Conservation (phyloP, 2,888 invertebrate species). For the Yponomeuta sedellus region DNA sequence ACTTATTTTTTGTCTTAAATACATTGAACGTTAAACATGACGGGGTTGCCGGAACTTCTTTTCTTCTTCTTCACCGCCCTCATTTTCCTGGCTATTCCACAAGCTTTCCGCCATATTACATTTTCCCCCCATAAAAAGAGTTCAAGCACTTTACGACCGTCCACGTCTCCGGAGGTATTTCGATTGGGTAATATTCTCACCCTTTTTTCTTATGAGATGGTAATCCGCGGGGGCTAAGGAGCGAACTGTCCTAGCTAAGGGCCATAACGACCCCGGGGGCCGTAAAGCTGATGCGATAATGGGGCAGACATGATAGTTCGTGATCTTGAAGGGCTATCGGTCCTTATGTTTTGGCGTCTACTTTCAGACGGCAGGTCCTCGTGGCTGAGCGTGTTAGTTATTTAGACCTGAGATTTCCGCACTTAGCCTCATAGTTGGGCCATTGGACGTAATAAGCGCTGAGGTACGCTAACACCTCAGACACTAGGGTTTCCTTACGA, state of each 20-base stretch:
- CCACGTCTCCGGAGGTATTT: background rate
- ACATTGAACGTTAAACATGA: too few species aligned
- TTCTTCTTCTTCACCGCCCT: too few species aligned
- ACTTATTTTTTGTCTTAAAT: too few species aligned
- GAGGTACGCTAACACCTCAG: too few species aligned
- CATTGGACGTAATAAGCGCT: too few species aligned
- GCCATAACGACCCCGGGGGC: background rate
- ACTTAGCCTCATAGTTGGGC: too few species aligned
- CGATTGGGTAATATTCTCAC: background rate
- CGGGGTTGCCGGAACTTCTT: too few species aligned
- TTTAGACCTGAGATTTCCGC: too few species aligned
- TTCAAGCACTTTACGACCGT: background rate
- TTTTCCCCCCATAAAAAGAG: background rate
- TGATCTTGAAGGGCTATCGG: background rate
- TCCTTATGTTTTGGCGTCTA: background rate
- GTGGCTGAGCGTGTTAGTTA: background rate
- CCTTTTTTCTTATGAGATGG: background rate
- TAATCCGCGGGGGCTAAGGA: background rate
- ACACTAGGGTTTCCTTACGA: too few species aligned
- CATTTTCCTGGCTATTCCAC: background rate
- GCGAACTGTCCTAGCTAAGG: background rate
- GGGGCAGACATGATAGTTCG: background rate
- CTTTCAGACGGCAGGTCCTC: background rate
- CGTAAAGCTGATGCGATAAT: background rate
- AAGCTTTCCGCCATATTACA: background rate